Conservation (phyloP, 2,888 invertebrate genomes). For the Lutraria lutraria region DNA sequence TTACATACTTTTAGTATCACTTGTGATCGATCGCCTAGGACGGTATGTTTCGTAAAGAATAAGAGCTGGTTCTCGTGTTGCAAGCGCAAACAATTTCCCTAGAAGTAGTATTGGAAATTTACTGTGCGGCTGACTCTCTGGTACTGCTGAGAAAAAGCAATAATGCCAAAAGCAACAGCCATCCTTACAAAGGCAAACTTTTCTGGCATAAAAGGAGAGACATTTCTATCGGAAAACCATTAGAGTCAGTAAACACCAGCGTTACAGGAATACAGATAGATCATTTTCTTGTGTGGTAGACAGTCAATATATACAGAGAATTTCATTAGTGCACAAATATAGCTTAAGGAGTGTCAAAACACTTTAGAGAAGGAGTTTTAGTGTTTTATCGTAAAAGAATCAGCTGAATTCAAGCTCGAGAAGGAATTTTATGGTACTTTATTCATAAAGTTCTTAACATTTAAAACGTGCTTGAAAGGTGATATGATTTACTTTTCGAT, state of each 20-base stretch:
- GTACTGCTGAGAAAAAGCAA: constrained; percentile 12
- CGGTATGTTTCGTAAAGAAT: not conserved
- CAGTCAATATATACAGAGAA: not conserved
- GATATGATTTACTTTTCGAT: not conserved
- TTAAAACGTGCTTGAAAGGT: not conserved
- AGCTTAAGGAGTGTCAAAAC: not conserved
- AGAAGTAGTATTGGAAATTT: constrained; percentile 5
- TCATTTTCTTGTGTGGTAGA: not conserved
- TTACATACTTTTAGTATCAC: not conserved
- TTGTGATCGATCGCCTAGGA: not conserved
- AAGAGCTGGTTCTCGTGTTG: not conserved
- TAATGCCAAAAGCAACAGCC: not conserved
- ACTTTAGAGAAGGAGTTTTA: not conserved
- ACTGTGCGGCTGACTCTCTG: not conserved
- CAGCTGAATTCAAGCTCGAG: too few relatives aligned
- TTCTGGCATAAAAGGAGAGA: constrained; percentile 17
- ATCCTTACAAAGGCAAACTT: not conserved
- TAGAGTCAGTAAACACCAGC: not conserved
- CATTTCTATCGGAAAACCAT: not conserved
- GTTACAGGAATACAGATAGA: not conserved
- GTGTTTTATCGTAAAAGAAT: not conserved
- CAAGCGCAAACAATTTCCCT: not conserved
- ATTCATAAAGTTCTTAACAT: not conserved
- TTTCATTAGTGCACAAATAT: not conserved
- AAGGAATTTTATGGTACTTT: not conserved